phyloP scores from a whole-genome alignment of 1,140 invertebrate species.

The Neuroterus valhalla region DNA sequence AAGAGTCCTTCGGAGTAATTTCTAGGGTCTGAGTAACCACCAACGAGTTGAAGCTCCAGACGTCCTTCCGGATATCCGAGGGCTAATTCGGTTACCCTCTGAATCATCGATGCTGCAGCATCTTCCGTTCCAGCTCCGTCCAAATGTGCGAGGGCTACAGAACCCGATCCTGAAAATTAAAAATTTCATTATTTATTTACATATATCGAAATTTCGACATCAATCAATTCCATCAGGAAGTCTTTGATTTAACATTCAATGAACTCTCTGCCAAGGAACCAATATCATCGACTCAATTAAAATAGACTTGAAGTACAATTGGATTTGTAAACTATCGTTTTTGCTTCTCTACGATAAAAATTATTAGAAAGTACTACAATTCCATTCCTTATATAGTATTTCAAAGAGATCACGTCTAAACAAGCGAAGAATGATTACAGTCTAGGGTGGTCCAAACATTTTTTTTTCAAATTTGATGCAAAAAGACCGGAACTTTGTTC shows the following conservation, averaged over 20 bases:
- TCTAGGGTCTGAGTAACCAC: slow-evolving; percentile 90
- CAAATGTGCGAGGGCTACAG: slow-evolving; percentile 89
- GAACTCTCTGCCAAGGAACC: too few species aligned
- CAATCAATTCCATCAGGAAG: too few species aligned
- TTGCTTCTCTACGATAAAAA: background rate
- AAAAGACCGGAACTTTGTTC: too few species aligned
- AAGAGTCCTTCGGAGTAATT: slow-evolving; percentile 92
- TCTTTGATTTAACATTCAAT: too few species aligned
- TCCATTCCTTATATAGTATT: background rate
- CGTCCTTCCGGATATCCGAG: slow-evolving; percentile 89
- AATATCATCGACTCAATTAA: too few species aligned
- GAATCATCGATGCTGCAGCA: slow-evolving; percentile 86
- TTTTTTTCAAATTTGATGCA: too few species aligned
- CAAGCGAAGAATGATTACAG: too few species aligned
- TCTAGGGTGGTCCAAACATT: too few species aligned
- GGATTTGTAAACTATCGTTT: too few species aligned
- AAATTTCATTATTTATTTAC: slow-evolving; percentile 8
- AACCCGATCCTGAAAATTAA: slow-evolving; percentile 84
- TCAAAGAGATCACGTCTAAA: too few species aligned
- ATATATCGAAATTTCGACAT: background rate
- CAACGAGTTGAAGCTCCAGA: slow-evolving; percentile 91
- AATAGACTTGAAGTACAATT: too few species aligned
- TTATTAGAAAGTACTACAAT: background rate
- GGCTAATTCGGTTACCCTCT: slow-evolving; percentile 87
- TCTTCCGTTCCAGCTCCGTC: slow-evolving; percentile 91